phyloP scores from a whole-genome alignment of 2,888 invertebrate genomes.

The Romanomermis culicivorax region DNA sequence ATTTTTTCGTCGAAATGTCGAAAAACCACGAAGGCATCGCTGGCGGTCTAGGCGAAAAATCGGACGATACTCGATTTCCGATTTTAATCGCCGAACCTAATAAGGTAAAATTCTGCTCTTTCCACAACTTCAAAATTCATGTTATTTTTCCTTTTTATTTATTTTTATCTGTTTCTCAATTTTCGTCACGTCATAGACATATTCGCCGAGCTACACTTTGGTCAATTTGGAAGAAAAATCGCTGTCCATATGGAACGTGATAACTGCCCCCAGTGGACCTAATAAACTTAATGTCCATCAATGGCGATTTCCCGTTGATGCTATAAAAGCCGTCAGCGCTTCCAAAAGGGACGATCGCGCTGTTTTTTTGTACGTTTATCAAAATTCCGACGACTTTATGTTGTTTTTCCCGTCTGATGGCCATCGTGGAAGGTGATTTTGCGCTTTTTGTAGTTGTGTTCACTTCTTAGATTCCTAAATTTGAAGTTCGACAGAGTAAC shows the following conservation, averaged over 20 bases:
- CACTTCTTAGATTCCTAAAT: conserved; percentile 6
- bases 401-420: conserved; percentile 79
- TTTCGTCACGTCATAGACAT: conserved; percentile 26
- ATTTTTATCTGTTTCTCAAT: not conserved
- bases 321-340: conserved; percentile 57
- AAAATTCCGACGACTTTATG: conserved; percentile 96
- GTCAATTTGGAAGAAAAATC: conserved; percentile 82
- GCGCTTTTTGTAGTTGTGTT: not conserved
- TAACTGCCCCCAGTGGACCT: not conserved
- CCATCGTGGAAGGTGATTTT: conserved; percentile 39
- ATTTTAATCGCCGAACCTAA: conserved; percentile 62
- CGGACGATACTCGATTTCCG: conserved; percentile 22
- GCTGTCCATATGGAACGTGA: conserved; percentile 61
- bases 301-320: conserved; percentile 73
- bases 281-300: conserved; percentile 43
- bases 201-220: conserved; percentile 83
- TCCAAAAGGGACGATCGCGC: conserved; percentile 89
- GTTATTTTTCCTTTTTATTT: not conserved
- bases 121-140: not conserved
- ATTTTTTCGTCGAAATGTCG: conserved; percentile 85
- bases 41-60: not conserved
- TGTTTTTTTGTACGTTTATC: conserved; percentile 83
- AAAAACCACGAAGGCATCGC: conserved; percentile 49
- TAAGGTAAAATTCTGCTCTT: conserved; percentile 39
- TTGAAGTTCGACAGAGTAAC: conserved; percentile 4